A percentile compares a stretch with the other conserved stretches of the same genome.
Evolutionary conservation across 2,797 vertebrate species (phyloP).

Genomic region (Parauchenoglanis punctatus): DNA sequence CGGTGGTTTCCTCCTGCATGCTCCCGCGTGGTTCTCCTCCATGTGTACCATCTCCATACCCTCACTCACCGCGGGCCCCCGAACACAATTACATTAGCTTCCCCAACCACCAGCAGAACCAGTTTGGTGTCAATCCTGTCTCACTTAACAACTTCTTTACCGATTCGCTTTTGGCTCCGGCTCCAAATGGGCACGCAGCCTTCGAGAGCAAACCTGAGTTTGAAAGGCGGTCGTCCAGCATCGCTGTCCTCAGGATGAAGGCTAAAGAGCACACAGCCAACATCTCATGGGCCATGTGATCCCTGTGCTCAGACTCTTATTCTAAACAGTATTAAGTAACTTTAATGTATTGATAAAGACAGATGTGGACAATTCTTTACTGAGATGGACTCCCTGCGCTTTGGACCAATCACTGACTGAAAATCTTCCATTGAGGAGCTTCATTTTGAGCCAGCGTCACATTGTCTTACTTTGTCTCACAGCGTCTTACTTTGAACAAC

Average conservation of each 20-base stretch:
- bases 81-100: slow-evolving; percentile 93
- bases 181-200: slow-evolving; percentile 84
- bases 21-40: slow-evolving; percentile 94
- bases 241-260: slow-evolving; percentile 98
- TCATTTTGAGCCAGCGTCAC: slow-evolving; percentile 5
- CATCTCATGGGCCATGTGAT: slow-evolving; percentile 90
- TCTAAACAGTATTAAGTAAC: slow-evolving; percentile 14
- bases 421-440: slow-evolving; percentile 4
- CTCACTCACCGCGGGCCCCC: slow-evolving; percentile 84
- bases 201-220: slow-evolving; percentile 98
- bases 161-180: slow-evolving; percentile 89
- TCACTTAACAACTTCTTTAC: slow-evolving; percentile 98
- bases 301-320: slow-evolving; percentile 22
- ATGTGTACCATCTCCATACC: slow-evolving; percentile 88
- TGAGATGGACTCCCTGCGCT: slow-evolving; percentile 15
- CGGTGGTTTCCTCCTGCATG: slow-evolving; percentile 95
- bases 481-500: slow-evolving; percentile 4
- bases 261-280: slow-evolving; percentile 98
- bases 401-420: slow-evolving; percentile 10
- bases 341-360: slow-evolving; percentile 13
- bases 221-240: slow-evolving; percentile 95
- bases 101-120: slow-evolving; percentile 95
- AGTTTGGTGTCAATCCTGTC: slow-evolving; percentile 85
- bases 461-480: background rate
- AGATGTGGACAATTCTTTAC: slow-evolving; percentile 2